phyloP scores from a whole-genome alignment of 2,888 invertebrate species.

The Drosophila dives region DNA sequence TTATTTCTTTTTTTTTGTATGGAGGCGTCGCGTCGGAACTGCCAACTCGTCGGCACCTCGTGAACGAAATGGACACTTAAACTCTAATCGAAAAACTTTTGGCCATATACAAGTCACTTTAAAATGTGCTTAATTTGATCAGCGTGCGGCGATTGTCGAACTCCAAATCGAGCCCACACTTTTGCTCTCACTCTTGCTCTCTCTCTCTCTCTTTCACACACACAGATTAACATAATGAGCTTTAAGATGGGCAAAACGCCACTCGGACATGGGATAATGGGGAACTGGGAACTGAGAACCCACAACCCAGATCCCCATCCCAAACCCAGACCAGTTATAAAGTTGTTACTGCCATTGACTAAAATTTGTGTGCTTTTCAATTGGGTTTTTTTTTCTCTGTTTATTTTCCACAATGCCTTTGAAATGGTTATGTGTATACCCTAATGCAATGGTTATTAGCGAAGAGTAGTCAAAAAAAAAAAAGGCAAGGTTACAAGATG shows the following conservation, averaged over 20 bases:
- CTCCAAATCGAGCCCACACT: conserved; percentile 15
- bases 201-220: conserved; percentile 16
- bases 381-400: conserved; percentile 29
- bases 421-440: conserved; percentile 47
- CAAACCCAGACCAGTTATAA: conserved; percentile 54
- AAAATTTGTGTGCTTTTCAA: conserved; percentile 65
- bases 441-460: conserved; percentile 32
- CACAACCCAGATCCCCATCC: neutral
- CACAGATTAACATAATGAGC: conserved; percentile 75
- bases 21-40: conserved; percentile 25
- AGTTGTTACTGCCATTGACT: conserved; percentile 70
- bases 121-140: conserved; percentile 79
- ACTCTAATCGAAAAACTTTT: conserved; percentile 81
- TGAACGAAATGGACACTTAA: conserved; percentile 77
- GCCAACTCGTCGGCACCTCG: conserved; percentile 69
- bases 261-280: conserved; percentile 34
- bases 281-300: neutral
- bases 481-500: neutral
- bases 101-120: conserved; percentile 78
- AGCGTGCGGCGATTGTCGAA: conserved; percentile 75
- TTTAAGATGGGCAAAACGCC: conserved; percentile 46
- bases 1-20: conserved; percentile 23
- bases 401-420: conserved; percentile 36
- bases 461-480: conserved; percentile 6
- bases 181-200: conserved; percentile 5